Percentiles rank a stretch among this genome's conserved stretches.
Conservation (phyloP, 1,140 invertebrate genomes). For the Lamellibrachia luymesi region DNA sequence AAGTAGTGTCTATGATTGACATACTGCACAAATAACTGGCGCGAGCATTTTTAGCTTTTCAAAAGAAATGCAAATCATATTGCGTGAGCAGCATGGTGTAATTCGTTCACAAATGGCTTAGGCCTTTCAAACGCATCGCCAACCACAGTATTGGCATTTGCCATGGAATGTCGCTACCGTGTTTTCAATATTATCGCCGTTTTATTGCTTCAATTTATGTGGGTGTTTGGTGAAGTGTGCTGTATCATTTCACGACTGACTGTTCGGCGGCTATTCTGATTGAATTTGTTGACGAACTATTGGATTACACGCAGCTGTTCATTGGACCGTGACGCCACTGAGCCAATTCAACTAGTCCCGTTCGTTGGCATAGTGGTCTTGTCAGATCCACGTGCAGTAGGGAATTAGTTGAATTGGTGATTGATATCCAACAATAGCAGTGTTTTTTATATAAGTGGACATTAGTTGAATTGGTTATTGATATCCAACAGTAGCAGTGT, state of each 20-base stretch:
- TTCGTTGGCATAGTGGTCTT: not conserved
- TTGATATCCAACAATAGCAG: not conserved
- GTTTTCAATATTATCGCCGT: not conserved
- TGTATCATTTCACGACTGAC: not conserved
- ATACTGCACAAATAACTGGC: too few relatives aligned
- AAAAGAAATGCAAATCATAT: not conserved
- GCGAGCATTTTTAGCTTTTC: too few relatives aligned
- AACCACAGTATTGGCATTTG: not conserved
- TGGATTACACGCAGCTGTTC: not conserved
- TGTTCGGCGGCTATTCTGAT: not conserved
- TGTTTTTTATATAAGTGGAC: not conserved
- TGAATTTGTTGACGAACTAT: not conserved
- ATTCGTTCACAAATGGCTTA: not conserved
- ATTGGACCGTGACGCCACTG: not conserved
- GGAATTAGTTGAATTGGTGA: not conserved
- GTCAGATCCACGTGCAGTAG: not conserved
- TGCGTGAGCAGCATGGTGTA: not conserved
- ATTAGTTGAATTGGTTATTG: not conserved
- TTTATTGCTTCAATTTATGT: not conserved
- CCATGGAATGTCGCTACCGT: not conserved
- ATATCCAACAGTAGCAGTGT: not conserved
- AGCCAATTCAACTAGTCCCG: too few relatives aligned
- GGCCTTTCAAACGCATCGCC: not conserved
- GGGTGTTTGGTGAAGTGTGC: not conserved
- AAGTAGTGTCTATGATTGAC: too few relatives aligned